Base-by-base conservation (phyloP, 1,140 invertebrate species). In the Charaxes varanes region DNA sequence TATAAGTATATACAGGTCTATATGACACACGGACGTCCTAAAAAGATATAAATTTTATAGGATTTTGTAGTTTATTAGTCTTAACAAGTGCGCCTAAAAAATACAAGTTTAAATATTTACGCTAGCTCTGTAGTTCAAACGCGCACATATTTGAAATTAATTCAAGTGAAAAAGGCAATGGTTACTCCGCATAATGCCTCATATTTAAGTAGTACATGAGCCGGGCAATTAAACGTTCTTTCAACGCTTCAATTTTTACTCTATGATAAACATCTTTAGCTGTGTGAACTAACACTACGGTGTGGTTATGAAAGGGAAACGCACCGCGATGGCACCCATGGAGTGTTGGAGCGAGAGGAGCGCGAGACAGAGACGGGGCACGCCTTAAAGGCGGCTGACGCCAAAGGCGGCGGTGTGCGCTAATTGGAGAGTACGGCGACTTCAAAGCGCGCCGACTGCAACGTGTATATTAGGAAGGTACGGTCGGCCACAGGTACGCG, bases 391-490 rank as follows among this genome's bases (percentile, higher is more conserved):
- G 63, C 71, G 69, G 72, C 66, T 28, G 54, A 61, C 68, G 70
- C 69, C 72, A 76, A 76, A 77, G 77, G 72, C 76, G 60, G 63
- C 76, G 76, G 76, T 56, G 49, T 46, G 45, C 66, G 72, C 74
- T 81, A 81, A 81, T 81, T 81, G 77, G 77, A 80, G 76, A 64
- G 55, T 58, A 62, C 62, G 55, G 53, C 53, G 44, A 59, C 54
- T 59, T 79, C 74, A 78, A 81, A 79, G 70, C 44, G 44, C 57
- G 61, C 69, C 71, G 69, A 56, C 55, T 56, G 53, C 72, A 63
- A 73, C 72, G 68, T 76, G 73, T 76, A 79, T 79, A 79, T 79
- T 79, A 78, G 71, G 64, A 67, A 71, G 70, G 66, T 70, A 72
- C 58, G 31, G 30, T 40, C 36, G 43, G 32, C 36, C 43, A 46